Base-by-base conservation (phyloP, 2,113 vertebrate species). In the Equus przewalskii region DNA sequence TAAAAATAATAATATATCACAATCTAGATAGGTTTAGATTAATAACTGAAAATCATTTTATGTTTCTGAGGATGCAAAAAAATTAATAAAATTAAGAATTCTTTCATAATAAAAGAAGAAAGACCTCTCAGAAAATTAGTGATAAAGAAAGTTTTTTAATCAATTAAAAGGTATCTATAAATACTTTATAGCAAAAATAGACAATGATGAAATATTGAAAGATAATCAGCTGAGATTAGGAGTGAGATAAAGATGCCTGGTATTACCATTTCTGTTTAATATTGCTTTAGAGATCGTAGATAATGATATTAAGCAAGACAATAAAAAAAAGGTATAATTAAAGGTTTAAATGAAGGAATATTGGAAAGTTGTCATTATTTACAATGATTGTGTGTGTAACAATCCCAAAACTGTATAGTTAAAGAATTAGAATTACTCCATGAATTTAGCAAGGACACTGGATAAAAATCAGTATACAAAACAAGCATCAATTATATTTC, bases 181-280 rank as follows among this genome's bases (percentile, higher is more conserved):
- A 54, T 92, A 30, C 6, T 4, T 69, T 73, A 44, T 1, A 82
- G 36, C 7, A 81, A 80, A 81, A 14, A 19, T 69, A 44, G 16
- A 62, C 30, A 49, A n/a, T 24, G 28, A 2, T 73, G n/a, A 97
- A 81, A 81, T 87, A 84, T 9, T 96, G 49, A 94, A 94, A 92
- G 64, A 13, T 60, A 94, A 67, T 30, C 22, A 79, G 5, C 70
- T 65, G 44, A 78, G 46, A 46, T 60, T 75, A 91, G 18, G 19
- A 91, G 94, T 49, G 28, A 88, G 15, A 79, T 46, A 24, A 56
- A 24, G 3, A 58, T 65, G 1, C 0, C 9, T 58, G 26, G 11
- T 67, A n/a, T 92, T n/a, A 84, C 5, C 21, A 49, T n/a, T 72
- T 73, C 76, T 87, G 60, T 60, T 51, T 46, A 83, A 60, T 58